Percentiles rank a stretch among this genome's conserved stretches.
phyloP scores from a whole-genome alignment of 2,888 invertebrate species.

The Plemyria rubiginata region DNA sequence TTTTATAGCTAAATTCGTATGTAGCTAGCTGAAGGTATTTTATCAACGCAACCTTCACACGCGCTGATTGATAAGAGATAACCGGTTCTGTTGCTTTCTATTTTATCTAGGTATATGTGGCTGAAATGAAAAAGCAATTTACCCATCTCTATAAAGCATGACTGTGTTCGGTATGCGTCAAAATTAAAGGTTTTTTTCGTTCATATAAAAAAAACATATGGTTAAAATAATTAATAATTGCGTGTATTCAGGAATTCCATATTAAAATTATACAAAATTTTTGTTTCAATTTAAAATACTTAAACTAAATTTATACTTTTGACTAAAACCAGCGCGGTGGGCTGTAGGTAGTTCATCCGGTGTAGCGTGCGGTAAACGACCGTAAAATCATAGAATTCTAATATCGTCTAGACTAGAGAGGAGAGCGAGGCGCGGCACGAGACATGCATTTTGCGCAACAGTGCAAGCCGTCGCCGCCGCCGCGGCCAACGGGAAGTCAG shows the following conservation, averaged over 20 bases:
- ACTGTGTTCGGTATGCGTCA: too few relatives aligned
- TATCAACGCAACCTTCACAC: slow-evolving; percentile 79
- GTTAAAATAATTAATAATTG: too few relatives aligned
- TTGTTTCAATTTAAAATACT: too few relatives aligned
- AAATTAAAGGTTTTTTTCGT: too few relatives aligned
- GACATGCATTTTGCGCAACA: slow-evolving; percentile 62
- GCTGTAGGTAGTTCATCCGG: background rate
- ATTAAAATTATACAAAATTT: too few relatives aligned
- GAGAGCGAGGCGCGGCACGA: slow-evolving; percentile 41
- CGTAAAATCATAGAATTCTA: slow-evolving; percentile 35
- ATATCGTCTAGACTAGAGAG: slow-evolving; percentile 42
- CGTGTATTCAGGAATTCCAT: too few relatives aligned
- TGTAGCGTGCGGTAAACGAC: slow-evolving; percentile 34
- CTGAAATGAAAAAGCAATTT: background rate
- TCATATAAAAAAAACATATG: too few relatives aligned
- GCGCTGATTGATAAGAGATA: slow-evolving; percentile 83
- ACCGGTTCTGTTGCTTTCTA: slow-evolving; percentile 52
- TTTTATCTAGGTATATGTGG: slow-evolving; percentile 4
- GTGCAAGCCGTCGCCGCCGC: slow-evolving; percentile 44
- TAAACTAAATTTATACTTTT: too few relatives aligned
- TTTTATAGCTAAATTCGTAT: slow-evolving; percentile 3
- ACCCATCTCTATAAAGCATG: background rate
- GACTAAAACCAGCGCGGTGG: too few relatives aligned
- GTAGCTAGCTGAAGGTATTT: slow-evolving; percentile 48
- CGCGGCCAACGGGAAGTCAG: slow-evolving; percentile 61